Base-by-base conservation (phyloP, 2,888 invertebrate genomes). In the Elegia similella region DNA sequence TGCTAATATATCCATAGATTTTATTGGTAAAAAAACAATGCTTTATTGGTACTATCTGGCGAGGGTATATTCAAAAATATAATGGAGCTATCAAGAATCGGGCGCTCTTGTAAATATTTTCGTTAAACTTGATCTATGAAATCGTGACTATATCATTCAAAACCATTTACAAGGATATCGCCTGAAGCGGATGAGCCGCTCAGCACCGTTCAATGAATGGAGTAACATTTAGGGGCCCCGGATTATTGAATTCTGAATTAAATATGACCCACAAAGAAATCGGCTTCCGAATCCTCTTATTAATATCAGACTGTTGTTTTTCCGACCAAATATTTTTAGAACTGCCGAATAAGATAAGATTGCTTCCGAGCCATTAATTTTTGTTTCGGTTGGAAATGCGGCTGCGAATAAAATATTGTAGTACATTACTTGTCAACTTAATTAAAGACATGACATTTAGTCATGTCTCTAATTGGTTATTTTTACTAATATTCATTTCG, bases 141-240 rank as follows among this genome's bases (percentile, higher is more conserved):
- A n/a, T n/a, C n/a, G n/a, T n/a, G n/a, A n/a, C n/a, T 63, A 62
- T 63, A 47, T 58, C 59, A 57, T 52, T 60, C 62, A 55, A 55
- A 63, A 56, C 63, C 65, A 70, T 73, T 73, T 68, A 66, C 65
- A 66, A 66, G 59, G 70, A 56, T 67, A 66, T 71, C 65, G 65
- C 66, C 55, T 65, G n/a, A 48, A 59, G 57, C 64, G 67, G 68
- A 64, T 57, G 63, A 63, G 66, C 50, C 54, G 48, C 62, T 63
- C 60, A 61, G 56, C 46, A 53, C 52, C 61, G 60, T 67, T 59
- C 62, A 58, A 57, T 64, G 43, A 63, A 65, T 63, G 55, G 61
- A 66, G 61, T 69, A 66, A 61, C 63, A 61, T 60, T 62, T 59
- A 44, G 53, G 46, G 55, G 59, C 52, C 52, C 54, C 13, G 47